These are phyloP conservation scores for Chamaetylas fuelleborni DNA, from an alignment of 2,113 vertebrate species.

Conservation along the genomic window DNA sequence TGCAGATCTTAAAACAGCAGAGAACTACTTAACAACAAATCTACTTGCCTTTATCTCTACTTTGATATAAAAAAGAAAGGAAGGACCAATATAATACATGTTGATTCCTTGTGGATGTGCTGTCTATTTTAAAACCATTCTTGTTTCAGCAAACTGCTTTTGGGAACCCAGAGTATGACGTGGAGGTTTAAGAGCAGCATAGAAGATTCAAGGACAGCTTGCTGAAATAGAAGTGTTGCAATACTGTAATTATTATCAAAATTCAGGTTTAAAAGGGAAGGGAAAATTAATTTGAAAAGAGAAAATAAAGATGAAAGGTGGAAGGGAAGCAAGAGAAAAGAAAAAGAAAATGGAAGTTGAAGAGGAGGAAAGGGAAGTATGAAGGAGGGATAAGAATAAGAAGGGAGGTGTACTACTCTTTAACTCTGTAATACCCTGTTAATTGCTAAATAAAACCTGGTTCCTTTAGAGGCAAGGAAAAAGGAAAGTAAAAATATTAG, in stretches of 20 bases:
- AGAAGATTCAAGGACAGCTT: background rate
- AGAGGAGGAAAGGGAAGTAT: background rate
- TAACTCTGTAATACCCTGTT: background rate
- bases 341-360: too few species aligned
- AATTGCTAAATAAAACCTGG: background rate
- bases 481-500: background rate
- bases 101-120: background rate
- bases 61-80: background rate
- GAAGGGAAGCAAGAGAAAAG: background rate
- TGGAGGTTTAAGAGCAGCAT: background rate
- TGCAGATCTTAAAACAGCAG: background rate
- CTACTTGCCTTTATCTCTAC: background rate
- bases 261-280: background rate
- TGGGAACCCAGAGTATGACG: background rate
- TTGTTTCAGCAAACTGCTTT: background rate
- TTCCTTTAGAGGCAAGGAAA: background rate
- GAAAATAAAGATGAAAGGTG: rapidly evolving
- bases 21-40: background rate
- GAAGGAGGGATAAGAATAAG: background rate
- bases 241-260: background rate
- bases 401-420: background rate
- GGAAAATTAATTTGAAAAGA: background rate
- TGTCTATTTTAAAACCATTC: background rate
- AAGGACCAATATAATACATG: background rate
- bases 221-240: background rate